Evolutionary conservation across 2,888 invertebrate genomes (phyloP).

Genomic region (Dolichopus griseipennis): DNA sequence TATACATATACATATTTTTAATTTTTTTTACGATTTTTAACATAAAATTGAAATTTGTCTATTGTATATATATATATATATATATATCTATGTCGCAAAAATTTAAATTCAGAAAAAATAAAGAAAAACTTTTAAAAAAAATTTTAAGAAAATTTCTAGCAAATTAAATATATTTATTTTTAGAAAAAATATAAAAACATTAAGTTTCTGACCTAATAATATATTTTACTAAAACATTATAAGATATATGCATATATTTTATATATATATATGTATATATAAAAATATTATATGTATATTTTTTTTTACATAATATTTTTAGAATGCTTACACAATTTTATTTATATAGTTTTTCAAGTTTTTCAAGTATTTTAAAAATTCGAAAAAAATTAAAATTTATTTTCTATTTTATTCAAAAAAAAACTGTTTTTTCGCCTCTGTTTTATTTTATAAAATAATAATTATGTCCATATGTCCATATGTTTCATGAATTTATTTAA

Average conservation of each 20-base stretch:
- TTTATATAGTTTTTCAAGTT: background rate
- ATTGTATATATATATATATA: too few species aligned
- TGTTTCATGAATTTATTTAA: background rate
- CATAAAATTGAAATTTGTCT: too few species aligned
- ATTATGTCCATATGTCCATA: background rate
- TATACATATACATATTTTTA: too few species aligned
- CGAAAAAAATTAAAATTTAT: background rate
- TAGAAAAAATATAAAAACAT: background rate
- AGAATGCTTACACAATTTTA: slow-evolving; percentile 1
- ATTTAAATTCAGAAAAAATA: background rate
- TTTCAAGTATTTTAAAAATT: background rate
- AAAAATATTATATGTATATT: too few species aligned
- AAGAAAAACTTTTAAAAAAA: background rate
- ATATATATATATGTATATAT: background rate
- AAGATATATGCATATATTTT: background rate
- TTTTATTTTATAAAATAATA: background rate
- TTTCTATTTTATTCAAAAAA: background rate
- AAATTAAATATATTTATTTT: background rate
- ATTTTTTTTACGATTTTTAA: too few species aligned
- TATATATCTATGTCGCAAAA: background rate
- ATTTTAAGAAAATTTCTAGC: background rate
- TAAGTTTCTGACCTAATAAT: background rate
- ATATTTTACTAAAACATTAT: background rate
- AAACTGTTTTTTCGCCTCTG: background rate
- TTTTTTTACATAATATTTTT: background rate